phyloP scores from a whole-genome alignment of 30 jellyfish, hydroid and myxozoan genomes.

The Catostylus mosaicus region DNA sequence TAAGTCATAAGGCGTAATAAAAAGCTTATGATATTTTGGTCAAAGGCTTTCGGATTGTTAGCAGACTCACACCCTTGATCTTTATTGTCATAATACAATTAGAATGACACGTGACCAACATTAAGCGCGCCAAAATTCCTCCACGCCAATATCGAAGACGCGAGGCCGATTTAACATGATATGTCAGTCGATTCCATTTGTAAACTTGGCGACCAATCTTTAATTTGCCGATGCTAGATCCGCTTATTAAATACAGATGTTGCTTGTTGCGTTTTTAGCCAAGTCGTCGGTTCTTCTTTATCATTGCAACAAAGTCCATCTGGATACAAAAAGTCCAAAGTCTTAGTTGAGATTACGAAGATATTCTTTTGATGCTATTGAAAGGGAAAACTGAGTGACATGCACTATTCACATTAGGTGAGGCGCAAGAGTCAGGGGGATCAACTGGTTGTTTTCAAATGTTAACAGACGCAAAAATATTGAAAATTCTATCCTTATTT shows the following conservation, averaged over 20 bases:
- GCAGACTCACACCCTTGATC: slow-evolving; percentile 1
- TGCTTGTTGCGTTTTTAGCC: slow-evolving; percentile 26
- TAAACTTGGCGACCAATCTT: slow-evolving; percentile 6
- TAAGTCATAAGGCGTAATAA: no score
- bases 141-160: slow-evolving; percentile 18
- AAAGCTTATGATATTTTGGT: no score
- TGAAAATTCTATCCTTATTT: neutral
- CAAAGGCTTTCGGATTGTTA: no score
- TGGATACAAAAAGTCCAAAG: slow-evolving; percentile 60
- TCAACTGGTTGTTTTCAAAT: neutral
- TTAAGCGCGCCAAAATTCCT: slow-evolving; percentile 50
- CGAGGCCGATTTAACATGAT: slow-evolving; percentile 9
- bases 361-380: slow-evolving; percentile 52
- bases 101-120: slow-evolving; percentile 39
- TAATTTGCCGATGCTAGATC: slow-evolving; percentile 32
- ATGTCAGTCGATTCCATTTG: slow-evolving; percentile 34
- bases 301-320: slow-evolving; percentile 60
- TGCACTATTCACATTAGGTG: slow-evolving; percentile 29
- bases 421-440: slow-evolving; percentile 48
- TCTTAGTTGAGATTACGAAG: slow-evolving; percentile 56
- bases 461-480: no score
- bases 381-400: slow-evolving; percentile 57
- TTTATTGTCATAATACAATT: neutral
- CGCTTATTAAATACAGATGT: slow-evolving; percentile 56
- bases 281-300: slow-evolving; percentile 26